Conservation (phyloP, 2,888 invertebrate species). For the Nemotelus pantherinus region DNA sequence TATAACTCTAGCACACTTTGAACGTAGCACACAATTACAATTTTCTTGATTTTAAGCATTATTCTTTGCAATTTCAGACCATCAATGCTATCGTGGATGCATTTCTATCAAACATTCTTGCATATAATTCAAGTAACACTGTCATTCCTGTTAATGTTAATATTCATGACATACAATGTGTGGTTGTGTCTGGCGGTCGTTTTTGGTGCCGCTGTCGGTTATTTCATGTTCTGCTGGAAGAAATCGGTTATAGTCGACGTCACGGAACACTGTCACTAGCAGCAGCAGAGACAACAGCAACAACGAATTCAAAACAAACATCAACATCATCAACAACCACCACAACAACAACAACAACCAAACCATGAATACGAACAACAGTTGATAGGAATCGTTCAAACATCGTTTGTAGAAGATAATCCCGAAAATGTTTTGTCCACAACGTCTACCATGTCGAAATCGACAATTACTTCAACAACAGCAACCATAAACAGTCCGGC, state of each 20-base stretch:
- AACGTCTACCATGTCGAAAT: not conserved
- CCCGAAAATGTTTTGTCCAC: not conserved
- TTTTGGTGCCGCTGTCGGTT: conserved; percentile 88
- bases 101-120: conserved; percentile 85
- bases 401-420: conserved; percentile 22
- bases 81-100: conserved; percentile 84
- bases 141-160: conserved; percentile 93
- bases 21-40: too few relatives aligned
- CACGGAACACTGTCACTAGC: conserved; percentile 94
- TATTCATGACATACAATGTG: conserved; percentile 97
- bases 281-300: conserved; percentile 38
- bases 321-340: conserved; percentile 35
- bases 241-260: conserved; percentile 93
- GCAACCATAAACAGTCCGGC: not conserved
- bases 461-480: not conserved
- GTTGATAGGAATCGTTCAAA: conserved; percentile 23
- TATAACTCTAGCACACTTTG: too few relatives aligned
- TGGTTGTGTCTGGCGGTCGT: conserved; percentile 93
- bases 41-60: too few relatives aligned
- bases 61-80: conserved; percentile 69
- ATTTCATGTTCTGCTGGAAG: conserved; percentile 96
- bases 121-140: conserved; percentile 90
- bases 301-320: conserved; percentile 40
- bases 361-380: conserved; percentile 18
- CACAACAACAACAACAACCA: conserved; percentile 19